Conservation (phyloP, 2,113 vertebrate species). For the Phalacrocorax brasilianus region DNA sequence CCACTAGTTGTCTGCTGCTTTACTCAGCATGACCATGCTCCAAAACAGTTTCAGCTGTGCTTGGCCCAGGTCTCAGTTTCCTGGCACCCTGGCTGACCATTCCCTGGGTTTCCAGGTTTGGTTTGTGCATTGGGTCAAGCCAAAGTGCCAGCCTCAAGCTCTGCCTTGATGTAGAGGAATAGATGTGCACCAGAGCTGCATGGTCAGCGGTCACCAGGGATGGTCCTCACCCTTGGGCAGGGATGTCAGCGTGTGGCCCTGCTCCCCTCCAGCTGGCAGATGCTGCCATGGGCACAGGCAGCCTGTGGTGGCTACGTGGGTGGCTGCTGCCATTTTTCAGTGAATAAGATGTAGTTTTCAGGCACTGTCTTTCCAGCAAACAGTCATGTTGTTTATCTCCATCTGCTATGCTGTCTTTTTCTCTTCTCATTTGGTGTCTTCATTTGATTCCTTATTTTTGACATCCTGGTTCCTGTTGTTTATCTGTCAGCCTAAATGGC, state of each 20-base stretch:
- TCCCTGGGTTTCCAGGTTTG: not conserved
- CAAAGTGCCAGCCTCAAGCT: not conserved
- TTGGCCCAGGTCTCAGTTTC: not conserved
- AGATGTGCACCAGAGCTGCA: not conserved
- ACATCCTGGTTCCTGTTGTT: not conserved
- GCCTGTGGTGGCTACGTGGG: not conserved
- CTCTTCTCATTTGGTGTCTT: not conserved
- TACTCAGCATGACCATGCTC: fast-evolving
- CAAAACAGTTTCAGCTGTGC: not conserved
- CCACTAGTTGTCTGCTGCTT: not conserved
- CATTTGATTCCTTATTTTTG: not conserved
- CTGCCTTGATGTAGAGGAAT: not conserved
- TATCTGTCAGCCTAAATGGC: not conserved
- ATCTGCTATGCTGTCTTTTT: not conserved
- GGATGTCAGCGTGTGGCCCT: fast-evolving
- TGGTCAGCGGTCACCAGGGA: no score
- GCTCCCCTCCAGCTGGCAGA: not conserved
- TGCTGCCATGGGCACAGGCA: not conserved
- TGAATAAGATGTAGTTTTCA: not conserved
- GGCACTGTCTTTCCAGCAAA: not conserved
- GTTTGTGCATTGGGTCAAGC: fast-evolving
- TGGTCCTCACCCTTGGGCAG: not conserved
- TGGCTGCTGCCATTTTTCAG: not conserved
- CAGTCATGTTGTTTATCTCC: not conserved
- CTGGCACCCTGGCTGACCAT: not conserved